Evolutionary conservation across 2,888 invertebrate genomes (phyloP).

Genomic region (Marasmarcha lunaedactyla): DNA sequence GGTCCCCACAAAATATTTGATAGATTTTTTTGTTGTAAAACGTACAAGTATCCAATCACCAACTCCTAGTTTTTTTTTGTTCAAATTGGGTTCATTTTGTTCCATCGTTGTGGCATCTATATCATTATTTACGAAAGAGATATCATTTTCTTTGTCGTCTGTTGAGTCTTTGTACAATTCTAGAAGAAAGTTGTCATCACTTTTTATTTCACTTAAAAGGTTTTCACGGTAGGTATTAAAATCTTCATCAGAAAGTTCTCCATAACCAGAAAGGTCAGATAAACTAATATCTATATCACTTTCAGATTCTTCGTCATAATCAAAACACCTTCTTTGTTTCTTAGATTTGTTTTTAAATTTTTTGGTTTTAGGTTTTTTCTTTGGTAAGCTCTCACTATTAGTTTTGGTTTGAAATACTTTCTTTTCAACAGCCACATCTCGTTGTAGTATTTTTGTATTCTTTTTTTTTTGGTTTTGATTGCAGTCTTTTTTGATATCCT

Average conservation of each 20-base stretch:
- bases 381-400: not conserved
- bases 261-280: constrained; percentile 2
- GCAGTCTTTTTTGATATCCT: no score
- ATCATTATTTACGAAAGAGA: not conserved
- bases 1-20: constrained; percentile 3
- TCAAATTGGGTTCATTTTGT: constrained; percentile 6
- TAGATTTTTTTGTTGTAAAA: constrained; percentile 9
- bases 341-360: constrained; percentile 1
- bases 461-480: not conserved
- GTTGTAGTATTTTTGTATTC: not conserved
- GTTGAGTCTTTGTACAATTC: not conserved
- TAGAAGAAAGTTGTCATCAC: not conserved
- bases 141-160: not conserved
- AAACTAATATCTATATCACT: constrained; percentile 4
- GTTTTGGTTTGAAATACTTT: no score
- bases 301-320: constrained; percentile 7
- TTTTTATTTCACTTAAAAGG: constrained; percentile 2
- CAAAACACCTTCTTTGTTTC: constrained; percentile 4
- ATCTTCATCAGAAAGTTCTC: constrained; percentile 6
- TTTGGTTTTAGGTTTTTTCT: not conserved
- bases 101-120: not conserved
- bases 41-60: constrained; percentile 8
- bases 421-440: not conserved
- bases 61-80: constrained; percentile 5
- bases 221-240: constrained; percentile 4